Evolutionary conservation across 2,797 vertebrate genomes (phyloP), one percentile per base, ranked within the genome.

Genomic region (Enteromius treurensis): DNA sequence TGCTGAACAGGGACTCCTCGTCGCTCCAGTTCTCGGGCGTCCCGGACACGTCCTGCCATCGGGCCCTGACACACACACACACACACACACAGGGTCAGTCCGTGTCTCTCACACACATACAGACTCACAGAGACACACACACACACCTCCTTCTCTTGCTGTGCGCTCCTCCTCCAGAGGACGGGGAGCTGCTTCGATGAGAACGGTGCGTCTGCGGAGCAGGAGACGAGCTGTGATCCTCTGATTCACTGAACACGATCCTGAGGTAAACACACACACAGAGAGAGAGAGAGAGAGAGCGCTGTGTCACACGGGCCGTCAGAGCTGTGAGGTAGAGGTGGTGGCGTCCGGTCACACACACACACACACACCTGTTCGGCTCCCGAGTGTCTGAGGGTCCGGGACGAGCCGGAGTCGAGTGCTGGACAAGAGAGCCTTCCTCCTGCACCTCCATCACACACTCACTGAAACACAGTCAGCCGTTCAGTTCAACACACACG

Each of bases 21-120:
- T 94, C 92, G 5, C 67, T 90, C 95, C 95, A 95, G 0, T 58
- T 83, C 0, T 90, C 93, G 47, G 92, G 93, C 0, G 45, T 79
- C 81, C 92, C 94, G 4, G 83, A 88, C 8, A 87, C 91, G 2
- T 83, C 79, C 17, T 90, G 49, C 85, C 60, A 78, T 34, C 47
- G 14, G 5, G 93, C 93, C 83, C 76, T 55, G 82, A 86, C 4
- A 83, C 19, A 67, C 6, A 84, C n/a, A 29, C 10, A 34, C 13
- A 29, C 5, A 60, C 2, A 34, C 23, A 8, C 37, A 26, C 64
- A 62, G 11, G 29, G 32, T 58, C n/a, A 42, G 21, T n/a, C 7
- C 0, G 9, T 13, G 10, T 34, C 53, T 5, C 7, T 3, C 55
- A 10, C 53, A 9, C 51, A 0, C 53, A 6, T n/a, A 5, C 51